Evolutionary conservation across 2,888 invertebrate genomes (phyloP).

Genomic region (Leuctra nigra): DNA sequence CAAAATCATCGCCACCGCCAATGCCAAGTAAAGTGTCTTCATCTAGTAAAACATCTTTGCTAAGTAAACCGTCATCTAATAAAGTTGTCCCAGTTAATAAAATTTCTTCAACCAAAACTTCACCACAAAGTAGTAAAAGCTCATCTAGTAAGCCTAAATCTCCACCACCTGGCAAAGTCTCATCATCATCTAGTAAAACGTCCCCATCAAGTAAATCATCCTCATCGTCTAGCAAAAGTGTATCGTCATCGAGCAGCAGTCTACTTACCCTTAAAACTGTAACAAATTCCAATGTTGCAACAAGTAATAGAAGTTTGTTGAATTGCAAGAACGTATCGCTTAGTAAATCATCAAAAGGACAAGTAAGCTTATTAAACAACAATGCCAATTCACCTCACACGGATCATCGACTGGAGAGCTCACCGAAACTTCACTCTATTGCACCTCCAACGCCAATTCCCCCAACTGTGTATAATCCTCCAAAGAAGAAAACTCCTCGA

Average conservation of each 20-base stretch:
- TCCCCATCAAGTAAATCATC: not conserved
- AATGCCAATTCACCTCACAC: not conserved
- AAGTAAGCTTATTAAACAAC: not conserved
- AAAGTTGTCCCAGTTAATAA: no score
- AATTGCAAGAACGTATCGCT: not conserved
- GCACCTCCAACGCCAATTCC: not conserved
- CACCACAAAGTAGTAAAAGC: not conserved
- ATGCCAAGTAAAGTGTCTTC: not conserved
- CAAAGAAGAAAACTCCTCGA: not conserved
- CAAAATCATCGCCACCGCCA: not conserved
- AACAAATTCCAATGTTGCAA: not conserved
- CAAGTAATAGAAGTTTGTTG: not conserved
- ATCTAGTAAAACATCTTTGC: slow-evolving; percentile 3
- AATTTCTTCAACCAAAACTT: not conserved
- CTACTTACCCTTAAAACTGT: not conserved
- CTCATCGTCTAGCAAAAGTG: slow-evolving; percentile 4
- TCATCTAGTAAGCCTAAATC: slow-evolving; percentile 1
- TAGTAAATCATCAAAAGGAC: slow-evolving; percentile 1
- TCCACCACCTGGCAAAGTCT: no score
- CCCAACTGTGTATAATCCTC: not conserved
- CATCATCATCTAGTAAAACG: not conserved
- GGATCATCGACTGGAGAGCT: not conserved
- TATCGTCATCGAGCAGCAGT: not conserved
- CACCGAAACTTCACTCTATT: slow-evolving; percentile 1
- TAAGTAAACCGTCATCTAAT: not conserved